Conservation (phyloP, 2,797 vertebrate species). For the Darevskia nairensis region DNA sequence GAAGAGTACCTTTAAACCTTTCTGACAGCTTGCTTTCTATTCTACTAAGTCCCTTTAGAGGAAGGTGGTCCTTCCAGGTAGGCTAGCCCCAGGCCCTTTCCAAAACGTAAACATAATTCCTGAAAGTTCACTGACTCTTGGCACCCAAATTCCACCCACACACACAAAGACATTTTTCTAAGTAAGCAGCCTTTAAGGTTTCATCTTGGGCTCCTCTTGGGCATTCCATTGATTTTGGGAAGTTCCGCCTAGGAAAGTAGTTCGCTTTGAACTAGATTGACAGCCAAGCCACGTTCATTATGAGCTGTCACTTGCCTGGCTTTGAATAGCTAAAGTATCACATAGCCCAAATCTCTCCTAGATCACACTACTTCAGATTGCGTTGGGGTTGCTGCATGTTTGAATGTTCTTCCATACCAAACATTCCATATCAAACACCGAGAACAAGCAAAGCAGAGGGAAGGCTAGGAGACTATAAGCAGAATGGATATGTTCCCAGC, state of each 20-base stretch:
- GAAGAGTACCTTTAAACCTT: conserved; percentile 11
- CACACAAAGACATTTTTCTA: neutral
- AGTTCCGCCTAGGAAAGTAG: neutral
- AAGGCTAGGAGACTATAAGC: neutral
- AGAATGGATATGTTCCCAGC: neutral
- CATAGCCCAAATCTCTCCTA: neutral
- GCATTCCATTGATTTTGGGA: neutral
- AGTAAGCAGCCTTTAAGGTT: neutral
- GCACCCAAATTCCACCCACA: neutral
- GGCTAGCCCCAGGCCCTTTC: neutral
- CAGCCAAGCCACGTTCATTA: neutral
- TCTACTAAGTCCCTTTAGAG: neutral
- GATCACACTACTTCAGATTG: neutral
- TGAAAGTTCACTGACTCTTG: neutral
- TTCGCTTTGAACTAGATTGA: neutral
- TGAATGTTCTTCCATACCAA: neutral
- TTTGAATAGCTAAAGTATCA: neutral
- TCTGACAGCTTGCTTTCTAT: conserved; percentile 5
- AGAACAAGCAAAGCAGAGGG: neutral
- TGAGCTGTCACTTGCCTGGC: neutral
- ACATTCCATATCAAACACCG: neutral
- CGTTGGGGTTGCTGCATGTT: neutral
- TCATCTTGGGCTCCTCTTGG: neutral
- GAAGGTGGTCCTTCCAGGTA: neutral
- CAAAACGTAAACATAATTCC: conserved; percentile 8